phyloP scores from a whole-genome alignment of 2,113 vertebrate genomes.

The Sarotherodon lohbergeri region DNA sequence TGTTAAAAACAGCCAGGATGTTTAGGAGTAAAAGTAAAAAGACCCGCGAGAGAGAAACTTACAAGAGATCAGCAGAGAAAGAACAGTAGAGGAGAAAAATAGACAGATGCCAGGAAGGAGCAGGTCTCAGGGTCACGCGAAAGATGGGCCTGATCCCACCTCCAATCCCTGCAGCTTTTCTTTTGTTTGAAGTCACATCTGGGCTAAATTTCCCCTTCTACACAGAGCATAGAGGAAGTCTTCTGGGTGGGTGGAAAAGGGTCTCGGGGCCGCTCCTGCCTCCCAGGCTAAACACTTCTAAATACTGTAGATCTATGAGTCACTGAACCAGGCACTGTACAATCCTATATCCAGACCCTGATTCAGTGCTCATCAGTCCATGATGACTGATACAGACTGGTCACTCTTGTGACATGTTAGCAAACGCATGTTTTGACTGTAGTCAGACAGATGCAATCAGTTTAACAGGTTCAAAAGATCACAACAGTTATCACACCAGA shows the following conservation, averaged over 20 bases:
- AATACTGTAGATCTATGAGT: conserved; percentile 41
- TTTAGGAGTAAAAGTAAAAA: conserved; percentile 20
- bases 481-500: not conserved
- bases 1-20: not conserved
- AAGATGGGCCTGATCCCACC: conserved; percentile 69
- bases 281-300: conserved; percentile 51
- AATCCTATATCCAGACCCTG: not conserved
- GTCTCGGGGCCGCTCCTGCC: conserved; percentile 33
- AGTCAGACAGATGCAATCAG: not conserved
- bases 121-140: conserved; percentile 61
- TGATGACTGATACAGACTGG: not conserved
- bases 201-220: conserved; percentile 64
- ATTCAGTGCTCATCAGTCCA: not conserved
- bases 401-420: not conserved
- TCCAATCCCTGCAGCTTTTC: conserved; percentile 67
- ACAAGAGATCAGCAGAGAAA: conserved; percentile 11
- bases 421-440: not conserved
- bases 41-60: not conserved
- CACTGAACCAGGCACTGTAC: conserved; percentile 3
- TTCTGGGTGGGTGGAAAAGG: conserved; percentile 49
- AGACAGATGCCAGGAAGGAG: conserved; percentile 66
- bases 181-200: conserved; percentile 75
- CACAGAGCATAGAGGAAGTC: conserved; percentile 65
- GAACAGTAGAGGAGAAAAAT: conserved; percentile 38
- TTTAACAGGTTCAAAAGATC: not conserved